A percentile compares a stretch with the other conserved stretches of the same genome.
Evolutionary conservation across 2,113 vertebrate genomes (phyloP).

Genomic region (Oryzias javanicus): DNA sequence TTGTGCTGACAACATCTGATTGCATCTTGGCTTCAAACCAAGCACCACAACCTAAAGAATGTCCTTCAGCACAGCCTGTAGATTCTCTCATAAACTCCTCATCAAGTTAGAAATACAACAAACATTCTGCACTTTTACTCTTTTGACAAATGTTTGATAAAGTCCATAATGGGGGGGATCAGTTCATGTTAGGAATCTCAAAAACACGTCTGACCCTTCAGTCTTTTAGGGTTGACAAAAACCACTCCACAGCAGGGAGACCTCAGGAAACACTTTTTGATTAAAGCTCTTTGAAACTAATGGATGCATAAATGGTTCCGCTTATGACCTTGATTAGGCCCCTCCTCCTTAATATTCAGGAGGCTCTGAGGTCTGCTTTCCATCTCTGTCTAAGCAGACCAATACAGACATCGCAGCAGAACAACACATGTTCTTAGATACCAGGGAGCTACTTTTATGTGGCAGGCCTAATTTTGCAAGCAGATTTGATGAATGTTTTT

Average conservation of each 20-base stretch:
- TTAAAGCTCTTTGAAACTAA: constrained; percentile 20
- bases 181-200: constrained; percentile 13
- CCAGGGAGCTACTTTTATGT: not conserved
- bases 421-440: constrained; percentile 33
- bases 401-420: constrained; percentile 14
- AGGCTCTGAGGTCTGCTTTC: not conserved
- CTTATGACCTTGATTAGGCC: constrained; percentile 29
- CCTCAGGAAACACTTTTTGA: constrained; percentile 20
- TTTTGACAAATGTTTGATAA: not conserved
- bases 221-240: not conserved
- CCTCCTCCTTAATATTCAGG: constrained; percentile 20
- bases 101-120: constrained; percentile 21
- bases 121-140: constrained; percentile 23
- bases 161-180: not conserved
- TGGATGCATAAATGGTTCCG: constrained; percentile 27
- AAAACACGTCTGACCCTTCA: constrained; percentile 3
- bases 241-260: constrained; percentile 11
- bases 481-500: too few relatives aligned
- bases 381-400: constrained; percentile 9
- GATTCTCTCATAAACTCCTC: constrained; percentile 44
- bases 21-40: constrained; percentile 3
- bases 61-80: constrained; percentile 2
- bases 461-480: too few relatives aligned
- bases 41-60: too few relatives aligned
- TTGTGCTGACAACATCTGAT: constrained; percentile 11